Percentiles rank a stretch among this genome's conserved stretches.
phyloP scores from a whole-genome alignment of 2,797 vertebrate species.

The Ctenosaura bakeri region DNA sequence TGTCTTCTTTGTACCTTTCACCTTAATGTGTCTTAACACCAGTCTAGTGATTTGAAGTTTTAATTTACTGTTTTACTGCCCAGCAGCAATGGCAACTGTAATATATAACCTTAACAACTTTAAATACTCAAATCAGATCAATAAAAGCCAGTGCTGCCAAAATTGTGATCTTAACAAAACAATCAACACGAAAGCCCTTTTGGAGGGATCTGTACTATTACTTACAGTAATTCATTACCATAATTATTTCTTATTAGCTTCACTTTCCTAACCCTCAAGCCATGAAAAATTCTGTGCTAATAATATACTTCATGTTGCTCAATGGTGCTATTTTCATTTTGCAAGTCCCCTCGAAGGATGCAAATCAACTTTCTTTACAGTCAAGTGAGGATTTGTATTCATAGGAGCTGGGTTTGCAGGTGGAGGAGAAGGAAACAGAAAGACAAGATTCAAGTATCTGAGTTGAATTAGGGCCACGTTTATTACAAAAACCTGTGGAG shows the following conservation, averaged over 20 bases:
- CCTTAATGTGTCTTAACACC: slow-evolving; percentile 16
- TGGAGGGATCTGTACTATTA: slow-evolving; percentile 35
- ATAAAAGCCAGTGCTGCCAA: slow-evolving; percentile 40
- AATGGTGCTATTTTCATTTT: slow-evolving; percentile 25
- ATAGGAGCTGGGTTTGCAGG: not conserved
- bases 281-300: slow-evolving; percentile 19
- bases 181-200: slow-evolving; percentile 50
- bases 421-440: too few species aligned
- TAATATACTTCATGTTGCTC: slow-evolving; percentile 19
- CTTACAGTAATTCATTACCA: slow-evolving; percentile 41
- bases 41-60: slow-evolving; percentile 25
- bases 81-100: slow-evolving; percentile 34
- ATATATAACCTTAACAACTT: slow-evolving; percentile 37
- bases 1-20: slow-evolving; percentile 17
- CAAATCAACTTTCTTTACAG: slow-evolving; percentile 22
- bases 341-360: not conserved
- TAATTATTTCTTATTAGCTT: slow-evolving; percentile 47
- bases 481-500: too few species aligned
- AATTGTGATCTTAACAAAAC: slow-evolving; percentile 40
- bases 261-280: slow-evolving; percentile 20
- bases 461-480: too few species aligned
- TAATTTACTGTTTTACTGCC: slow-evolving; percentile 44
- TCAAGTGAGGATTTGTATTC: not conserved
- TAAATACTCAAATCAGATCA: slow-evolving; percentile 40
- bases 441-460: too few species aligned